Evolutionary conservation across 2,797 vertebrate genomes (phyloP).

Genomic region (Urocyon cinereoargenteus): DNA sequence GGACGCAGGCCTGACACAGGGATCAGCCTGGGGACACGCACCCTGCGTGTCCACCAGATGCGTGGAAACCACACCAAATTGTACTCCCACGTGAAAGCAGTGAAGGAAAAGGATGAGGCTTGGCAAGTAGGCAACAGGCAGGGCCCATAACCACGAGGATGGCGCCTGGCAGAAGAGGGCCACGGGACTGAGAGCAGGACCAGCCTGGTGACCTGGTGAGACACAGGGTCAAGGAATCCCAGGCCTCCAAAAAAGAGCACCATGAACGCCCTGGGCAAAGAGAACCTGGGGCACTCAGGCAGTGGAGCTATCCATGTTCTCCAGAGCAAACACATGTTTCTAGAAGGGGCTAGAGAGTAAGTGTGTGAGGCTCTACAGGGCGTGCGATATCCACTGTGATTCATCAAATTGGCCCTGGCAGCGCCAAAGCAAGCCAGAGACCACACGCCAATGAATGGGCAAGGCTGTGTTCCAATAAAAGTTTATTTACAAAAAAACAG

Average conservation of each 20-base stretch:
- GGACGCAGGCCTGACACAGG: fast-evolving
- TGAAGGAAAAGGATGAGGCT: no score
- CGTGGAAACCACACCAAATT: fast-evolving
- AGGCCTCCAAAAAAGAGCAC: fast-evolving
- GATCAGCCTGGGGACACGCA: fast-evolving
- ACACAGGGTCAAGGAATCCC: background rate
- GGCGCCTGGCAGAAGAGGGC: no score
- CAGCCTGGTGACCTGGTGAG: background rate
- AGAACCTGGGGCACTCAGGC: background rate
- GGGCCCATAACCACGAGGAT: fast-evolving
- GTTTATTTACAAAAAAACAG: background rate
- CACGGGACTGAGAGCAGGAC: background rate
- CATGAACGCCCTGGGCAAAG: background rate
- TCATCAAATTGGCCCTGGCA: background rate
- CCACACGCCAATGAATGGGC: fast-evolving
- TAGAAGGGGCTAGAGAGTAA: background rate
- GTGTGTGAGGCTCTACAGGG: no score
- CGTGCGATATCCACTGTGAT: fast-evolving
- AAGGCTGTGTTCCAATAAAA: background rate
- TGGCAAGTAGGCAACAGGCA: background rate
- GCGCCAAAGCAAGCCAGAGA: background rate
- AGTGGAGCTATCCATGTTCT: fast-evolving
- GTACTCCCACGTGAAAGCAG: fast-evolving
- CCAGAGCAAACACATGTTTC: background rate
- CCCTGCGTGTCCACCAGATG: fast-evolving